Evolutionary conservation across 2,113 vertebrate genomes (phyloP), one percentile per base, ranked within the genome.

Genomic region (Alosa alosa): DNA sequence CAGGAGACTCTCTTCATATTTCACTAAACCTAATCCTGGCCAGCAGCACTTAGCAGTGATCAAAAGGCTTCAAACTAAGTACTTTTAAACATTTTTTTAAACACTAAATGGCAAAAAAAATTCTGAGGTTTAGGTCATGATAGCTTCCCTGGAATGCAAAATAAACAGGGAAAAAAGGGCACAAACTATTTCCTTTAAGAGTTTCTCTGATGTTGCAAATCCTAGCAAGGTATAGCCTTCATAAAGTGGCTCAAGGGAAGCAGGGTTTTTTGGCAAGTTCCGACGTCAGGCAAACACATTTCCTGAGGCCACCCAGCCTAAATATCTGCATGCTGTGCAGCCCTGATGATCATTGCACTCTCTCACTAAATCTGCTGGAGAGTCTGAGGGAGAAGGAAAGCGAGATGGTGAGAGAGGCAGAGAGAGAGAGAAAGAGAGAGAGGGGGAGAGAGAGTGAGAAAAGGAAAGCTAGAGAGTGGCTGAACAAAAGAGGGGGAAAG

Each of bases 1-100:
- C 64, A 72, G 25, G 25, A 9, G 25, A 11, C 25, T 31, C 64
- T 31, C 31, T 72, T 36, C 60, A 57, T 22, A 64, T 64, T 64
- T 85, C 81, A 88, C 82, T 89, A 84, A 88, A 90, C 89, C 90
- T 93, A 94, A 93, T 94, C 91, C 91, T 90, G 88, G 90, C 93
- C 89, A 22, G 87, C 72, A 91, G 92, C 87, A 39, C 25, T 72
- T 31, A 25, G 87, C 68, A 82, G 81, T 41, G 90, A 86, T 88
- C 88, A 86, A 50, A 50, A 84, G 83, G 85, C 86, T 84, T 49
- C 64, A 31, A 72, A 36, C 64, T 72, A 72, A 72, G 64, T 72
- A 72, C 64, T 72, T 72, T 36, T 36, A 72, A 72, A 72, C 2
- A 11, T 64, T 20, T 64, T 49, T 49, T 49, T 49, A 72, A 25